Base-by-base conservation (phyloP, 1,140 invertebrate genomes). In the Apis florea region DNA sequence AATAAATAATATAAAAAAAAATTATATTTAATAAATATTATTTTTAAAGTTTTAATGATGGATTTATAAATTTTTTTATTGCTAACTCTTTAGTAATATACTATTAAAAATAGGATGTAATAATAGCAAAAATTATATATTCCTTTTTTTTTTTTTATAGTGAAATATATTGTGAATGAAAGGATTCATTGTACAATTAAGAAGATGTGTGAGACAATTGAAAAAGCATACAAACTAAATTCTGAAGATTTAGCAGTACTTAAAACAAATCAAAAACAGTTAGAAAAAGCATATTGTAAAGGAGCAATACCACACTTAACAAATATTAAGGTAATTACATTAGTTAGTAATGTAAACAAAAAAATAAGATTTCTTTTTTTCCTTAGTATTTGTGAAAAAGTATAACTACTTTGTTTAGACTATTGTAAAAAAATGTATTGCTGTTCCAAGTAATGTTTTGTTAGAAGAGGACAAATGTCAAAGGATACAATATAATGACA, bases 381-480 rank as follows among this genome's bases (percentile, higher is more conserved):
- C 1, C 31, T 40, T 19, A 66, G 13, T 40, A 67, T 53, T 12
- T 68, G 15, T 66, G 54, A 26, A 31, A 10, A 66, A 15, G 58
- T 51, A 40, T 81, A 19, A 63, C 11, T 54, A 31, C 63, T 71
- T 71, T 66, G 54, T 77, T 63, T 63, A 93, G 92, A 87, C 85
- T 79, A 73, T 73, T 21, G 74, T 91, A 11, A 83, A 90, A 49
- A 90, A 90, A 82, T 89, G 86, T 26, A 85, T 92, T 61, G 53
- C 76, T 54, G 76, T 93, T 21, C 92, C 92, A 10, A 64, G 79
- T 49, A 88, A 92, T 73, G 75, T 93, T 75, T 73, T 93, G 61
- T 74, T 92, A 12, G 83, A 92, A 1, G 91, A 92, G 53, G 92
- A 93, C 69, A 83, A 86, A 71, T 67, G 61, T 72, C 92, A 93